Base-by-base conservation (phyloP, 1,140 invertebrate species). In the Ceratina calcarata region DNA sequence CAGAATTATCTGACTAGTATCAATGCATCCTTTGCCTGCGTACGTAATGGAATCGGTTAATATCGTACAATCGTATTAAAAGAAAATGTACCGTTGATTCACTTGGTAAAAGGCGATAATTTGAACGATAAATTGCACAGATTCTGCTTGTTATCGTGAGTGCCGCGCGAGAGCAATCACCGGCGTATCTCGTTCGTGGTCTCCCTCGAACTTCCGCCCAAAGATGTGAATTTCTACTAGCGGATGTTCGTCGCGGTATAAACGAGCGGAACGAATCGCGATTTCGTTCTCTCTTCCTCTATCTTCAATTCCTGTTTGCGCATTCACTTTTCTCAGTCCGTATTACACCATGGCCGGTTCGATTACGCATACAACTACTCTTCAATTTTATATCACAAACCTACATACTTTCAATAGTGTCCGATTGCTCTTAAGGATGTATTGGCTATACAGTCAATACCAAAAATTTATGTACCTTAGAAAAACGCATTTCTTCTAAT, bases 161-260 rank as follows among this genome's bases (percentile, higher is more conserved):
- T 22, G n/a, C 2, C 13, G 6, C n/a, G 68, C 66, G 57, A n/a
- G 69, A 24, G n/a, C 32, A 18, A 49, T 75, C 61, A 16, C 20
- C 62, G 66, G 24, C 45, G 15, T 65, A 73, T 77, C 49, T 69
- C 49, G 32, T 45, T 58, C 32, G 78, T 37, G 65, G 79, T 84
- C 69, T 81, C 73, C 82, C 82, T 78, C 84, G 13, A 49, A 53
- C 70, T 81, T 84, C 83, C 78, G 78, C 27, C 37, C 65, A 61
- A 67, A 72, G 27, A 71, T 32, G 62, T 53, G 69, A 81, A 84
- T 85, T 85, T 85, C 79, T 83, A 84, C 37, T 27, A 75, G 83
- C 60, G 82, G 82, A 85, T 84, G 65, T 53, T 32, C 45, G 55
- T 27, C 24, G 22, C 24, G 22, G 53, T 60, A 51, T 20, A 72